Base-by-base conservation (phyloP, 30 jellyfish, hydroid and myxozoan species). In the Chrysaora quinquecirrha region DNA sequence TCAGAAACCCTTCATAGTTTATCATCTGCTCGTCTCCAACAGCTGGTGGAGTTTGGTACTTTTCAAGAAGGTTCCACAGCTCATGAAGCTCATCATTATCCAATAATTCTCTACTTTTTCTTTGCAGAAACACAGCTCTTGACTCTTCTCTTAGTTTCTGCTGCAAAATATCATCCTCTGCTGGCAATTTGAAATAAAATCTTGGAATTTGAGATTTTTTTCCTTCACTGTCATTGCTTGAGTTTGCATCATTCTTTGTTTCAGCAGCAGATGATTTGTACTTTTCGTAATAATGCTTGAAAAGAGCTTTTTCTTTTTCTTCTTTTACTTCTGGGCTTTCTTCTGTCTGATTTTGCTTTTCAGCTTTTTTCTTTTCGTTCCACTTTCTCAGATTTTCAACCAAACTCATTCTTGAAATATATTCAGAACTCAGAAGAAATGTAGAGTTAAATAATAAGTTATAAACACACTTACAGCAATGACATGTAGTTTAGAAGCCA, bases 1-100 rank as follows among this genome's bases (percentile, higher is more conserved):
- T 86, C 52, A 94, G 76, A 66, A 87, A 94, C 25, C 97, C 99
- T 34, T 94, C 94, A 67, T 94, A 94, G 75, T 94, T 87, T 6
- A 94, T 94, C 96, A 94, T 85, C 89, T 94, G 99, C 34, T 94
- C 99, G 30, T 94, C 99, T 2, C 95, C 97, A 22, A 30, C 52
- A 20, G 96, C 43, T 74, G 99, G 97, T 1, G 96, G 96, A 30
- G 96, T 63, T 46, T 89, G 86, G 63, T 94, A 96, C 70, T 83
- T 94, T 46, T 94, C 99, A 1, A 94, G 87, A 38, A 94, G 91
- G 67, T 84, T 87, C 99, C 99, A 94, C 21, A 94, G 88, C 79
- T 79, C 99, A 56, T 94, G 99, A 10, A 94, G 78, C 74, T 94
- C 99, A 38, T 94, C 99, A 76, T 94, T 94, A 69, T 94, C 99